Base-by-base conservation (phyloP, 2,797 vertebrate species). In the Balearica regulorum region DNA sequence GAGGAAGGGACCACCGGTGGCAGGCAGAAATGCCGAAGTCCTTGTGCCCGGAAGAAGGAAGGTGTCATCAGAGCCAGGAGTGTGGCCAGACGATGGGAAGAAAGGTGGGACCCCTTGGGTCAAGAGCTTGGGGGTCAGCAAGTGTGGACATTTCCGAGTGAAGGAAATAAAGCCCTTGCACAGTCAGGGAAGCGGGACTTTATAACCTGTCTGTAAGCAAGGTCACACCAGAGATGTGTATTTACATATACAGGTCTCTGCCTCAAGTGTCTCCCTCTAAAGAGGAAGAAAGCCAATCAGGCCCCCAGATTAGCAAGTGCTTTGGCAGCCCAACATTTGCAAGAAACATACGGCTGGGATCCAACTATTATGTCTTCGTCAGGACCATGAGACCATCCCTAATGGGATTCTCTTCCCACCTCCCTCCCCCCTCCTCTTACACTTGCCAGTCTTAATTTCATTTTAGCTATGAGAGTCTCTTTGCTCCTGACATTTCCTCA, bases 361-460 rank as follows among this genome's bases (percentile, higher is more conserved):
- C n/a, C 64, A 93, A 49, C 28, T 31, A 24, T 46, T 29, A 58
- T 68, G 14, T 16, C 61, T 83, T 71, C 6, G 1, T 35, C 65
- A 71, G 61, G 26, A 83, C 60, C 2, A 2, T 6, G n/a, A 75
- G 60, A 78, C 61, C 41, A 64, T 39, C 48, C 65, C 24, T 44
- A 75, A 35, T 17, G 21, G 48, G n/a, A 69, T 89, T 73, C 20
- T 69, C 39, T 62, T 44, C 17, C 24, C 18, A 16, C 3, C 2
- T 61, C 55, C 31, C 41, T 68, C 39, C 25, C 22, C 9, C 29
- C 58, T 89, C 39, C 37, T 70, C 68, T 87, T 78, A 81, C 18
- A 68, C 24, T 91, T 95, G 77, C 35, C 83, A 92, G 25, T 93
- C 78, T 91, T 87, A 69, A 86, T 93, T 97, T 90, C 39, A 64